Evolutionary conservation across 2,113 vertebrate species (phyloP).

Genomic region (Eupsittula cactorum): DNA sequence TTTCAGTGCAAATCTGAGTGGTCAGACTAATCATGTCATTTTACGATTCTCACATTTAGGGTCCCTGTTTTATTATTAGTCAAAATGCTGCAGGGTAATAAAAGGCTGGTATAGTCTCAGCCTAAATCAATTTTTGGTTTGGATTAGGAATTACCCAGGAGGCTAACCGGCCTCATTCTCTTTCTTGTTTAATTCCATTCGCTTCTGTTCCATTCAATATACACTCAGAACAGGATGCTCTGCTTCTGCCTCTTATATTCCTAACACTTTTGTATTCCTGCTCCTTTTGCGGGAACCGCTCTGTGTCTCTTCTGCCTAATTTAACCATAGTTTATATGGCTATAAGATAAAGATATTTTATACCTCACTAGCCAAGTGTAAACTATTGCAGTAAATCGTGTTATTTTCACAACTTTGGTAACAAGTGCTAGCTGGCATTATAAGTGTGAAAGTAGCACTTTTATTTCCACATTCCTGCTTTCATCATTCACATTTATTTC

Average conservation of each 20-base stretch:
- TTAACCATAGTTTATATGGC: slow-evolving; percentile 7
- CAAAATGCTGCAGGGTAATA: neutral
- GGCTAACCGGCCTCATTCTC: neutral
- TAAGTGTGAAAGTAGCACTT: slow-evolving; percentile 54
- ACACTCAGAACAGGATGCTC: neutral
- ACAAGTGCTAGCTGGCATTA: slow-evolving; percentile 34
- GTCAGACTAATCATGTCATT: neutral
- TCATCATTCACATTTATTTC: slow-evolving; percentile 62
- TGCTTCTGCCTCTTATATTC: neutral
- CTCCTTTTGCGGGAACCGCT: neutral
- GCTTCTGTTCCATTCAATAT: neutral
- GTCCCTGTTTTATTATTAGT: neutral
- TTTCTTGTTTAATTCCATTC: neutral
- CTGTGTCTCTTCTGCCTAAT: slow-evolving; percentile 33
- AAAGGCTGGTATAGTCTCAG: neutral
- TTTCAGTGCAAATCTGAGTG: neutral
- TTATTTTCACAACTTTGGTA: slow-evolving; percentile 61
- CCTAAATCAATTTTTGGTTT: neutral
- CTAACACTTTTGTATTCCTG: neutral
- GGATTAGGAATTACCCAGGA: neutral
- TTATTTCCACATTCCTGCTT: slow-evolving; percentile 66
- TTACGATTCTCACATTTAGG: neutral
- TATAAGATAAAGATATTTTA: slow-evolving; percentile 46
- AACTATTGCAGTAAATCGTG: slow-evolving; percentile 46
- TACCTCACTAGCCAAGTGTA: slow-evolving; percentile 52